Percentiles rank a stretch among this genome's conserved stretches.
Evolutionary conservation across 64 coral and sea anemone genomes (phyloP).

Genomic region (Montipora cactus): DNA sequence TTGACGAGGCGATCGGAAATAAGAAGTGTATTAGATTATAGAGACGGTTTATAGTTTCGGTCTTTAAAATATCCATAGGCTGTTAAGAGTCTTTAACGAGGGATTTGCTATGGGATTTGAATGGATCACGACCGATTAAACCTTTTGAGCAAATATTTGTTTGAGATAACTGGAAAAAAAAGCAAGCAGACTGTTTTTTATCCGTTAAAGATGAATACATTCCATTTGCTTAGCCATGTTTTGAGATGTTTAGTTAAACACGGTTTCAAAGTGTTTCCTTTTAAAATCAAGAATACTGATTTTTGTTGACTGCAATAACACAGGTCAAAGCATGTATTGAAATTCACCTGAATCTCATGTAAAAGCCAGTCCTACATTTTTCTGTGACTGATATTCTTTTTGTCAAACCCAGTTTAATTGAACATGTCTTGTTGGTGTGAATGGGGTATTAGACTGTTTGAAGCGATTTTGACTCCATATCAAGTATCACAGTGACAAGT

Average conservation of each 20-base stretch:
- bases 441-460: too few species aligned
- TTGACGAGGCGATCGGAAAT: not conserved
- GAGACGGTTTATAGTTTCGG: not conserved
- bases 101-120: not conserved
- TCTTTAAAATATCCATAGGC: not conserved
- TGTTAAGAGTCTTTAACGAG: not conserved
- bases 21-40: constrained; percentile 5
- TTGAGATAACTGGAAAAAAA: not conserved
- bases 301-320: not conserved
- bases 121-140: not conserved
- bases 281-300: not conserved
- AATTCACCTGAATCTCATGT: too few species aligned
- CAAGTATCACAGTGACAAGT: too few species aligned
- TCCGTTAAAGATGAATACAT: not conserved
- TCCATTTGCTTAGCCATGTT: not conserved
- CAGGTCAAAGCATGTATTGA: not conserved
- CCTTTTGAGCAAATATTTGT: constrained; percentile 46
- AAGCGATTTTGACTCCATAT: too few species aligned
- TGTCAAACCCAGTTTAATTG: too few species aligned
- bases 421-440: too few species aligned
- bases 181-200: not conserved
- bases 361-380: too few species aligned
- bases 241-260: not conserved
- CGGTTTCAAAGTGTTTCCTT: too few species aligned
- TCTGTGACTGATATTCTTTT: too few species aligned